phyloP scores from a whole-genome alignment of 2,888 invertebrate genomes.

The Tiliacea citrago region DNA sequence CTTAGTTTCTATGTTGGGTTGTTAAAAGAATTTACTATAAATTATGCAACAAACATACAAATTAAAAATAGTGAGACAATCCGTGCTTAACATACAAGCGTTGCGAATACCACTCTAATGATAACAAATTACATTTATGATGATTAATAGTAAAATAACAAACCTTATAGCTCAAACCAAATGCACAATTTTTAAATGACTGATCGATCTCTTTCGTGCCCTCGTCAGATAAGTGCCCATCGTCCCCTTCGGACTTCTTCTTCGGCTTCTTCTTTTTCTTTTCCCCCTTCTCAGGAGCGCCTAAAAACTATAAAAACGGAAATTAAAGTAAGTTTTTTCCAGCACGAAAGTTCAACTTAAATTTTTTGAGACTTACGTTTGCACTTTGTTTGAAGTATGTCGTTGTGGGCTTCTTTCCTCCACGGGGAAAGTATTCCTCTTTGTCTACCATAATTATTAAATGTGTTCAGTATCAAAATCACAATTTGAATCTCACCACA shows the following conservation, averaged over 20 bases:
- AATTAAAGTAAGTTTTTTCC: not conserved
- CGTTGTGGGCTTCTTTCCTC: constrained; percentile 87
- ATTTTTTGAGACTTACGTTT: constrained; percentile 76
- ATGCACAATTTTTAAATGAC: constrained; percentile 81
- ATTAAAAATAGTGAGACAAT: not conserved
- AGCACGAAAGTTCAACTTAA: not conserved
- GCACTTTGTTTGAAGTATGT: constrained; percentile 85
- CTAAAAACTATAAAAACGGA: constrained; percentile 78
- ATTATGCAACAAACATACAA: constrained; percentile 6
- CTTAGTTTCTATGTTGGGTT: not conserved
- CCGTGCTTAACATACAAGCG: not conserved
- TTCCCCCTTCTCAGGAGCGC: constrained; percentile 83
- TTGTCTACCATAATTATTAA: constrained; percentile 78
- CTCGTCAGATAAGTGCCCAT: constrained; percentile 87
- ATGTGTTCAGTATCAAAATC: constrained; percentile 32
- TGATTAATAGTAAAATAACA: constrained; percentile 1
- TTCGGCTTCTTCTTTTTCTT: constrained; percentile 82
- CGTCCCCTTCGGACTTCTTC: constrained; percentile 83
- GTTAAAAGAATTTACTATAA: not conserved
- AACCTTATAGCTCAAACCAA: constrained; percentile 82
- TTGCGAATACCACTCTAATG: not conserved
- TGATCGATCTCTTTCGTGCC: constrained; percentile 76
- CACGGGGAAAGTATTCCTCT: constrained; percentile 91
- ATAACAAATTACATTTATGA: not conserved
- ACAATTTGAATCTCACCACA: constrained; percentile 34